Evolutionary conservation across 2,113 vertebrate species (phyloP).

Genomic region (Panurus biarmicus): DNA sequence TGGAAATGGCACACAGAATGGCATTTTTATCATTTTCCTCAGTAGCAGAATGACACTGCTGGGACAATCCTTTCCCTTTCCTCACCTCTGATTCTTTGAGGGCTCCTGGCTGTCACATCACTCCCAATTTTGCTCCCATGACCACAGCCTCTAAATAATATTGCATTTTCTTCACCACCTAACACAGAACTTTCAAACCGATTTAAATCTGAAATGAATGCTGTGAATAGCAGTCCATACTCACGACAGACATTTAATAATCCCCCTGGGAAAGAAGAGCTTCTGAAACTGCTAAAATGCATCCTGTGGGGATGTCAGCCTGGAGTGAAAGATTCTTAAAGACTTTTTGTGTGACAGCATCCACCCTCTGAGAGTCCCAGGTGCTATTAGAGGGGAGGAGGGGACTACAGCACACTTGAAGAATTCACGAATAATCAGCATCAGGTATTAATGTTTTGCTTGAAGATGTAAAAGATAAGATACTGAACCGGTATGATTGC

Average conservation of each 20-base stretch:
- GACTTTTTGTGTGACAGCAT: conserved; percentile 60
- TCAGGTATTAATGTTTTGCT: conserved; percentile 53
- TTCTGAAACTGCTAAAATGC: conserved; percentile 49
- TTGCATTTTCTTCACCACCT: conserved; percentile 35
- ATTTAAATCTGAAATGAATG: conserved; percentile 54
- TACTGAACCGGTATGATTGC: not conserved
- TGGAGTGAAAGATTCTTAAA: conserved; percentile 48
- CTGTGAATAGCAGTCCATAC: not conserved
- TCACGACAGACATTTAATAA: conserved; percentile 40
- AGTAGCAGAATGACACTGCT: not conserved
- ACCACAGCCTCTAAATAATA: conserved; percentile 11
- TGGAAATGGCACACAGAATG: not conserved
- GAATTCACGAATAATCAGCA: conserved; percentile 51
- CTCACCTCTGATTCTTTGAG: conserved; percentile 10
- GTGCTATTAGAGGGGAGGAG: conserved; percentile 35
- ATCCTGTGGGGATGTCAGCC: conserved; percentile 40
- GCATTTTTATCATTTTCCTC: not conserved
- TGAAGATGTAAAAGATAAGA: conserved; percentile 37
- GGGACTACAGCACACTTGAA: not conserved
- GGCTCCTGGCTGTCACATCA: conserved; percentile 23
- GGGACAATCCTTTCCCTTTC: conserved; percentile 16
- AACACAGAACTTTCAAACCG: conserved; percentile 10
- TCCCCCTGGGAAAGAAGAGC: conserved; percentile 15
- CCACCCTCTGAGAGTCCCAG: conserved; percentile 43
- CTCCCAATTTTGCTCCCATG: not conserved